Evolutionary conservation across 2,888 invertebrate species (phyloP), one percentile per base, ranked within the genome.

Genomic region (Prosapia bicincta): DNA sequence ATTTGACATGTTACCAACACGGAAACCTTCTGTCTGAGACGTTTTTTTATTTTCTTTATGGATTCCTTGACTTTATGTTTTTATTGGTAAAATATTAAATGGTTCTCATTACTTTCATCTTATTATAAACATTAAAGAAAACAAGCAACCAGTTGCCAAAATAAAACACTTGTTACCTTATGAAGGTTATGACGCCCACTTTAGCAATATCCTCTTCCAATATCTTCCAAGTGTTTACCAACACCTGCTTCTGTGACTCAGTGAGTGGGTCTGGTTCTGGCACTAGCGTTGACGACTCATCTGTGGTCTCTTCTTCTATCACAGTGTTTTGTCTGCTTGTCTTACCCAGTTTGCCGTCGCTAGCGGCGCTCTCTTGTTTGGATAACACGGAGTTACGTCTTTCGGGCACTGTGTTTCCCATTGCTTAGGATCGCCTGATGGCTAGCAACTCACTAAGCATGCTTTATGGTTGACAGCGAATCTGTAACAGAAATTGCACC

Each of bases 161-260:
- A n/a, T n/a, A n/a, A n/a, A 7, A 69, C 13, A 20, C 23, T 1
- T 77, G 83, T 82, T 82, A 85, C 86, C 84, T 85, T 79, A 85
- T 84, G 77, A 86, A 86, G 3, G 85, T 85, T 78, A 86, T 85
- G 77, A 86, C 85, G 0, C 86, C 86, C 13, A 86, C 85, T 78
- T 83, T 82, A 20, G 85, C 84, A 25, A 86, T 84, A 78, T 85
- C 84, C 15, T 82, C 83, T 78, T 85, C 85, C 32, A 86, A 80
- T 30, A 83, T 78, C 78, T 84, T 85, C 86, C 85, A 86, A 5
- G 84, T 84, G 69, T 83, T 83, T 26, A 82, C 80, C 13, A 86
- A 82, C 68, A 84, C 79, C 70, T 82, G 82, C 80, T 84, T 84
- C 79, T 85, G 84, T 67, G 83, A 81, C 24, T 83, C 83, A 6